These are phyloP conservation scores for Colius striatus DNA, from an alignment of 2,113 vertebrate species.

Conservation along the genomic window DNA sequence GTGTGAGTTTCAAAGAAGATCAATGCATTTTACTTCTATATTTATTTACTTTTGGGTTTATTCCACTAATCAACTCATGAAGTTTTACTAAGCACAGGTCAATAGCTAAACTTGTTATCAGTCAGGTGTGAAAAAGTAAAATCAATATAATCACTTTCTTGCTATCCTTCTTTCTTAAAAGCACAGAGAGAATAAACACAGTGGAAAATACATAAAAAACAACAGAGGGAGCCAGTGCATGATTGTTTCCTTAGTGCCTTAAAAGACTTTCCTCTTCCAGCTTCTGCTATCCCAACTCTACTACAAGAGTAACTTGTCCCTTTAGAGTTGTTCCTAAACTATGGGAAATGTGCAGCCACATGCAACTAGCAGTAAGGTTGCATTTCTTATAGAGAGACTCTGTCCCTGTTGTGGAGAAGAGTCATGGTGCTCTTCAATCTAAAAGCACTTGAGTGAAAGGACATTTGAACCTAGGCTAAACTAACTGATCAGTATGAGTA, in stretches of 20 bases:
- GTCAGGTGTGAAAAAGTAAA: neutral
- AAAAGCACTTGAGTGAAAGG: neutral
- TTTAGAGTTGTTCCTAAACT: neutral
- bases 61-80: neutral
- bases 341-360: neutral
- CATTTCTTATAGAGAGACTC: neutral
- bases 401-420: neutral
- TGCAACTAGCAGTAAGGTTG: neutral
- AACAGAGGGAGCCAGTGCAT: rapidly evolving
- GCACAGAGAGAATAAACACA: neutral
- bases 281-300: neutral
- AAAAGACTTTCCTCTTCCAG: neutral
- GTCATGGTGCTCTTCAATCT: neutral
- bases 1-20: neutral
- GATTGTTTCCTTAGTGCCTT: neutral
- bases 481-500: neutral
- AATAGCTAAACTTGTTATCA: constrained; percentile 15
- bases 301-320: neutral
- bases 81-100: neutral
- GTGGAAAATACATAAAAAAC: neutral
- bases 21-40: neutral
- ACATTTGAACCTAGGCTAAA: neutral
- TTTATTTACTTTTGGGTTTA: neutral
- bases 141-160: neutral
- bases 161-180: neutral